Evolutionary conservation across 1,140 invertebrate species (phyloP).

Genomic region (Dolichoris vasculosae): DNA sequence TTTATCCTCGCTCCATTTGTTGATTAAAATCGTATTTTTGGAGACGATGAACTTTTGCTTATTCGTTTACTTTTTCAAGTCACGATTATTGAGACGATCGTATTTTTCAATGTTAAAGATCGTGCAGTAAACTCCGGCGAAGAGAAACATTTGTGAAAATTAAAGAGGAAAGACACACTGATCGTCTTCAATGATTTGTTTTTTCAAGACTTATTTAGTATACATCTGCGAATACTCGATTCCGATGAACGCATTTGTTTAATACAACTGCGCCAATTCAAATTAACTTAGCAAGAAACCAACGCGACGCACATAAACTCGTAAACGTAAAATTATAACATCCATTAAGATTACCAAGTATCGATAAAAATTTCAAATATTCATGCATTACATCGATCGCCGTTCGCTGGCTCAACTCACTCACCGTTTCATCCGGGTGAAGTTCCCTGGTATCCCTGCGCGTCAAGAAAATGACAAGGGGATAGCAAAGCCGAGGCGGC

Average conservation of each 20-base stretch:
- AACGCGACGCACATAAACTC: neutral
- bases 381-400: too few species aligned
- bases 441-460: conserved; percentile 78
- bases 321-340: neutral
- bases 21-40: neutral
- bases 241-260: neutral
- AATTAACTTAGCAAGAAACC: neutral
- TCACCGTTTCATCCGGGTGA: conserved; percentile 84
- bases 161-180: neutral
- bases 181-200: neutral
- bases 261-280: neutral
- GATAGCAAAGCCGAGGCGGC: conserved; percentile 83
- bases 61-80: neutral
- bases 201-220: neutral
- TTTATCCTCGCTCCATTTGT: neutral
- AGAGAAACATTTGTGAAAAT: neutral
- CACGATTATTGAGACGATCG: neutral
- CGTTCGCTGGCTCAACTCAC: conserved; percentile 45
- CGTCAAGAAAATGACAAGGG: conserved; percentile 83
- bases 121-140: neutral
- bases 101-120: neutral
- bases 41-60: neutral
- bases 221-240: neutral
- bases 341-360: too few species aligned
- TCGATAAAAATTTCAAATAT: too few species aligned